A percentile compares a stretch with the other conserved stretches of the same genome.
These are phyloP conservation scores for Protomyctophum bolini DNA, from an alignment of 2,113 vertebrate genomes.

Conservation along the genomic window DNA sequence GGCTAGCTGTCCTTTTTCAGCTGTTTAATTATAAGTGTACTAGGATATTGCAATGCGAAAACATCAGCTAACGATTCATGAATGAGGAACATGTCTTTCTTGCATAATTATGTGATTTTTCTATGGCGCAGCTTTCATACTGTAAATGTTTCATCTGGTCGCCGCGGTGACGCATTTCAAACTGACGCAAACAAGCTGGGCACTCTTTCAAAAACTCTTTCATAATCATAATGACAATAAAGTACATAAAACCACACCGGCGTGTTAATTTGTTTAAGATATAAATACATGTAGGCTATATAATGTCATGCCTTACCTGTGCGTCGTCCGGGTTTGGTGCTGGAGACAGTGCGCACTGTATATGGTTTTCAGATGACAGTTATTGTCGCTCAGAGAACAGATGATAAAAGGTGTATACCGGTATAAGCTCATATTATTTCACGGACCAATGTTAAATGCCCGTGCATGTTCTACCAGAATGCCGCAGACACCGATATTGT, in stretches of 20 bases:
- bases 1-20: slow-evolving; percentile 1
- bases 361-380: slow-evolving; percentile 58
- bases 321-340: slow-evolving; percentile 63
- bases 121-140: slow-evolving; percentile 62
- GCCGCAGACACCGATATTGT: slow-evolving; percentile 28
- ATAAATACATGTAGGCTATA: slow-evolving; percentile 46
- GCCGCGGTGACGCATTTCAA: slow-evolving; percentile 33
- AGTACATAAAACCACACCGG: slow-evolving; percentile 9
- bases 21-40: slow-evolving; percentile 28
- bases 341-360: slow-evolving; percentile 72
- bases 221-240: slow-evolving; percentile 15
- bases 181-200: slow-evolving; percentile 15
- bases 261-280: background rate
- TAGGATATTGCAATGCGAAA: slow-evolving; percentile 22
- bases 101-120: slow-evolving; percentile 19
- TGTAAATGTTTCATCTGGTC: slow-evolving; percentile 50
- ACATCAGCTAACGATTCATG: slow-evolving; percentile 26
- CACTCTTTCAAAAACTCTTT: slow-evolving; percentile 7
- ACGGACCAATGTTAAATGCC: slow-evolving; percentile 44
- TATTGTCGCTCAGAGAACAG: slow-evolving; percentile 46
- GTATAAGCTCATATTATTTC: slow-evolving; percentile 26
- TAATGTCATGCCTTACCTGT: slow-evolving; percentile 76
- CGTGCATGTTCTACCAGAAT: background rate
- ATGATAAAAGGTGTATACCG: slow-evolving; percentile 58
- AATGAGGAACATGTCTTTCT: slow-evolving; percentile 9